Percentiles rank a stretch among this genome's conserved stretches.
phyloP scores from a whole-genome alignment of 2,888 invertebrate species.

The Lasioglossum marginatum region DNA sequence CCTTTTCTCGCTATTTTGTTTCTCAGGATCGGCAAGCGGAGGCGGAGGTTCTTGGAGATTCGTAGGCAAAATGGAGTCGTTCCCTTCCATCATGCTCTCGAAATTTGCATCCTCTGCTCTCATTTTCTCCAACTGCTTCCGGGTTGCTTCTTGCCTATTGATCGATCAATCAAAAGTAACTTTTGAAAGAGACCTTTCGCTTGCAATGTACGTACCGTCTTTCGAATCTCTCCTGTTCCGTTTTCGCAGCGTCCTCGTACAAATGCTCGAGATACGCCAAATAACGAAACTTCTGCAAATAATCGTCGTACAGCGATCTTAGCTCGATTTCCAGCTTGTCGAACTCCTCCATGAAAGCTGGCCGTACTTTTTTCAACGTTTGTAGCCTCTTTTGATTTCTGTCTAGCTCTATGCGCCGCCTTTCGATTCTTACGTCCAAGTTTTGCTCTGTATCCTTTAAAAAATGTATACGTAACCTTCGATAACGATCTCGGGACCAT shows the following conservation, averaged over 20 bases:
- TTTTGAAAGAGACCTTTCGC: background rate
- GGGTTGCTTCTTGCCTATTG: slow-evolving; percentile 84
- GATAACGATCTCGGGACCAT: background rate
- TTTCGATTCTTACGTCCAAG: slow-evolving; percentile 96
- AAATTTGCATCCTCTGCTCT: slow-evolving; percentile 86
- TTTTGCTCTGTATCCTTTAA: slow-evolving; percentile 92
- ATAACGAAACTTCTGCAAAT: slow-evolving; percentile 94
- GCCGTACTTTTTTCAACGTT: slow-evolving; percentile 97
- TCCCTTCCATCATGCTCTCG: slow-evolving; percentile 84
- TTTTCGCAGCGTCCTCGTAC: slow-evolving; percentile 92
- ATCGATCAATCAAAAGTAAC: background rate
- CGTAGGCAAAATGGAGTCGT: slow-evolving; percentile 81
- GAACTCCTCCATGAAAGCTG: slow-evolving; percentile 98
- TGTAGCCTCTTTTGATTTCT: slow-evolving; percentile 96
- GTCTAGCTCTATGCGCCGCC: slow-evolving; percentile 94
- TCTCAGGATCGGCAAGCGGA: slow-evolving; percentile 74
- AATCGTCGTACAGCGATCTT: slow-evolving; percentile 93
- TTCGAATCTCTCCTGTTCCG: slow-evolving; percentile 91
- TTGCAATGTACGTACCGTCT: slow-evolving; percentile 86
- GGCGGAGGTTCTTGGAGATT: slow-evolving; percentile 79
- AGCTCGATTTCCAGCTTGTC: slow-evolving; percentile 94
- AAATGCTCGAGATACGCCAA: slow-evolving; percentile 95
- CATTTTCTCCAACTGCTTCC: slow-evolving; percentile 86
- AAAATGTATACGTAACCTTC: background rate
- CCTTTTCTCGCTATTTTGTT: slow-evolving; percentile 72